phyloP scores from a whole-genome alignment of 2,113 vertebrate genomes.

The Osmerus mordax region DNA sequence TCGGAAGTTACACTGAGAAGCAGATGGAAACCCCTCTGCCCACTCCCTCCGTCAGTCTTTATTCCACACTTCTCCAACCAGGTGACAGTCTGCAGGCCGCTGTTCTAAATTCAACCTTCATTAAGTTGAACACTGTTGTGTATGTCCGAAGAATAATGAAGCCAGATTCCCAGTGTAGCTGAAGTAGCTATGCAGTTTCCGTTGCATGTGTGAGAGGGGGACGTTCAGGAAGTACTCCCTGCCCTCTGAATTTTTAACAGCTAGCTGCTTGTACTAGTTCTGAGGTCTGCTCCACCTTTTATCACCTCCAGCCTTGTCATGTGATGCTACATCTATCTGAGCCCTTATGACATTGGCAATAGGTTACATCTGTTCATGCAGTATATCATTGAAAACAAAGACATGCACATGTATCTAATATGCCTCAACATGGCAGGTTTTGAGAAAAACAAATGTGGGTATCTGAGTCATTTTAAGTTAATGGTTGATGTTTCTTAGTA shows the following conservation, averaged over 20 bases:
- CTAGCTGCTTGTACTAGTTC: conserved; percentile 25
- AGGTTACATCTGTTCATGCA: not conserved
- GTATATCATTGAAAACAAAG: too few species aligned
- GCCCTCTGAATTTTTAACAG: conserved; percentile 15
- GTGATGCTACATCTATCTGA: conserved; percentile 35
- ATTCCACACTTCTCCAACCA: too few species aligned
- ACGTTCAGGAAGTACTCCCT: not conserved
- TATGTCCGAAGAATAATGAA: not conserved
- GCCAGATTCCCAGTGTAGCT: conserved; percentile 17
- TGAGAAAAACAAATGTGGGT: too few species aligned
- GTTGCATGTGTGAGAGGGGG: not conserved
- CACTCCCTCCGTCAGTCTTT: too few species aligned
- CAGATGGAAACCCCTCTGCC: too few species aligned
- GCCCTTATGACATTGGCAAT: not conserved
- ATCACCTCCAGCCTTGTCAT: conserved; percentile 35
- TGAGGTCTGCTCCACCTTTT: conserved; percentile 17
- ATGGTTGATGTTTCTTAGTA: not conserved
- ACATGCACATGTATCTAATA: too few species aligned
- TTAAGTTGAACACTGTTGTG: too few species aligned
- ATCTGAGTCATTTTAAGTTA: too few species aligned
- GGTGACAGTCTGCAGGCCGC: too few species aligned
- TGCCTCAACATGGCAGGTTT: too few species aligned
- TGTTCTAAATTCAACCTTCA: too few species aligned
- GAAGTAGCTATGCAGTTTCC: not conserved
- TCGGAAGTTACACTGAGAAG: too few species aligned